Conservation (phyloP, 2,113 vertebrate genomes). For the Lethenteron reissneri region DNA sequence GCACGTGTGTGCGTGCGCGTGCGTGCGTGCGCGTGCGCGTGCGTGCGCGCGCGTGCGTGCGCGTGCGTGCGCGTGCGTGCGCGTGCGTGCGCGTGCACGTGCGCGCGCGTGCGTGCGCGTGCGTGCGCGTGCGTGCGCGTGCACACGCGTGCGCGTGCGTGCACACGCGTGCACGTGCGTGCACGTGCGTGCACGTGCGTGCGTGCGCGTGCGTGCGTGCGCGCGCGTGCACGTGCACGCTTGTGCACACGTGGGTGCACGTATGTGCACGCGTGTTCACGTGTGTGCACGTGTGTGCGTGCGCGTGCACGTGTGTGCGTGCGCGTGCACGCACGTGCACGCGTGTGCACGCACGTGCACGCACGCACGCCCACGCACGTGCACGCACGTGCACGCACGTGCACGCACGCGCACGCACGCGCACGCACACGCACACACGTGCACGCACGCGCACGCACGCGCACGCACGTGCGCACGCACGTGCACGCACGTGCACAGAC, state of each 20-base stretch:
- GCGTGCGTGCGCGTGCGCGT: background rate
- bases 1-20: background rate
- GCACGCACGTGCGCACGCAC: background rate
- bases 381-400: background rate
- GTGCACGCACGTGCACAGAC: background rate
- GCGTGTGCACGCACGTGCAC: background rate
- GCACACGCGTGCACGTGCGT: background rate
- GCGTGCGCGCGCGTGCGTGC: background rate
- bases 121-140: background rate
- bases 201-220: slow-evolving; percentile 1
- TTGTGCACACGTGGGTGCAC: background rate
- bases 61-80: background rate
- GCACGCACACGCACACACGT: background rate
- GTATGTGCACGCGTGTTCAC: too few species aligned
- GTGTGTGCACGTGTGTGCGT: background rate
- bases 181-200: background rate
- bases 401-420: background rate
- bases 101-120: slow-evolving; percentile 1
- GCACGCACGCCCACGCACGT: background rate
- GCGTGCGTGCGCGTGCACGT: background rate
- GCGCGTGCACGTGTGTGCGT: background rate
- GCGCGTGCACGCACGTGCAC: background rate
- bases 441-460: background rate
- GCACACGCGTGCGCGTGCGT: background rate
- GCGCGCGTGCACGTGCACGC: background rate